Evolutionary conservation across 1,140 invertebrate genomes (phyloP).

Genomic region (Laupala kohalensis): DNA sequence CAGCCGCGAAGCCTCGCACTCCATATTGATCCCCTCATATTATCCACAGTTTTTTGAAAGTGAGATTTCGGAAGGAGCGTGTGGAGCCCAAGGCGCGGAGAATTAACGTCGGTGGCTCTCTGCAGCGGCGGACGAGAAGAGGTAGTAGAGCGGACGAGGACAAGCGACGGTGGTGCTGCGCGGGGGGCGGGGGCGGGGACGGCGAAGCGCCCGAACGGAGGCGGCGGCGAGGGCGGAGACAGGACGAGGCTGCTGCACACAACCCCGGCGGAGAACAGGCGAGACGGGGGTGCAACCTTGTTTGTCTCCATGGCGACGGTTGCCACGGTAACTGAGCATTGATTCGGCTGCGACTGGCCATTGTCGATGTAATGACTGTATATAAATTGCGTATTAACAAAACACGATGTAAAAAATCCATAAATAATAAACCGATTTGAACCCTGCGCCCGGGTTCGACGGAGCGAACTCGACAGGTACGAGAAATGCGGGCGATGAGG

Average conservation of each 20-base stretch:
- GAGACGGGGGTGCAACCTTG: slow-evolving; percentile 7
- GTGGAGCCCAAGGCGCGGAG: not conserved
- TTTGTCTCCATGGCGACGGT: slow-evolving; percentile 10
- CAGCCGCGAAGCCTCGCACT: slow-evolving; percentile 2
- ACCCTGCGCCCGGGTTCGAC: not conserved
- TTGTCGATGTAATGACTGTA: not conserved
- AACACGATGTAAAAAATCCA: not conserved
- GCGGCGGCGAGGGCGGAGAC: not conserved
- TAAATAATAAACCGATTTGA: not conserved
- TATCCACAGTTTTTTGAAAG: slow-evolving; percentile 9
- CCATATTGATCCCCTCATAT: slow-evolving; percentile 10
- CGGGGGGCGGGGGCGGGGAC: no score
- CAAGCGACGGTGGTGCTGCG: no score
- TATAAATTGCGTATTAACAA: not conserved
- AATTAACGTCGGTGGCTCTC: not conserved
- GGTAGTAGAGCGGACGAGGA: not conserved
- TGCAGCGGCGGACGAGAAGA: not conserved
- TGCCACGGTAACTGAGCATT: slow-evolving; percentile 8
- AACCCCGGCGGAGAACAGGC: not conserved
- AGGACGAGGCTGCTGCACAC: no score
- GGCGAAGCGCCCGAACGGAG: no score
- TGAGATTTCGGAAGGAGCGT: slow-evolving; percentile 8
- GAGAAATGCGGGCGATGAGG: not conserved
- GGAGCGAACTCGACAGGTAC: not conserved
- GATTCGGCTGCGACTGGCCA: slow-evolving; percentile 3